A percentile compares a stretch with the other conserved stretches of the same genome.
These are phyloP conservation scores for Ophion ventricosus DNA, from an alignment of 2,888 invertebrate genomes.

Conservation along the genomic window DNA sequence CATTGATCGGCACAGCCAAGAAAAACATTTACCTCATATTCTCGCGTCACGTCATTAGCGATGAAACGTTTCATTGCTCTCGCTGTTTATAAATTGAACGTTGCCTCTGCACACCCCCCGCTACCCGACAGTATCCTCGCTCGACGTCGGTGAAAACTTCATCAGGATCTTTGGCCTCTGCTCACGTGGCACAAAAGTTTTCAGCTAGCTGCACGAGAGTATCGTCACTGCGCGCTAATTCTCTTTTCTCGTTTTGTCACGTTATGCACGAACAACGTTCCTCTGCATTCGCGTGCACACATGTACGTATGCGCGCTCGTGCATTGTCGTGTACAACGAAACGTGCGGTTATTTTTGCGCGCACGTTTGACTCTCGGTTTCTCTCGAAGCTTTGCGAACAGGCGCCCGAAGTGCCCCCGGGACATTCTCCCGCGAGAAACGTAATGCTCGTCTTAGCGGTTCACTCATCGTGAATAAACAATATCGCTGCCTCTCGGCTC, in stretches of 20 bases:
- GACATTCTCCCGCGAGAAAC: conserved; percentile 10
- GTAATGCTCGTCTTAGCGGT: conserved; percentile 20
- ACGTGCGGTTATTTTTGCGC: conserved; percentile 46
- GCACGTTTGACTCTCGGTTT: conserved; percentile 43
- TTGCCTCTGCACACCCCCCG: neutral
- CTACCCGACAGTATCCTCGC: conserved; percentile 4
- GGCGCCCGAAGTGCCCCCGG: conserved; percentile 29
- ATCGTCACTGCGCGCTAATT: neutral
- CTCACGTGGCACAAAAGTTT: conserved; percentile 14
- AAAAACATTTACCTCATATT: conserved; percentile 62
- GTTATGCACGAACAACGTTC: neutral
- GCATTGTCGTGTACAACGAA: conserved; percentile 26
- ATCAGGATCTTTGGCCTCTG: conserved; percentile 10
- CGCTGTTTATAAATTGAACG: conserved; percentile 36
- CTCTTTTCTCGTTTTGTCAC: conserved; percentile 28
- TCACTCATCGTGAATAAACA: conserved; percentile 56
- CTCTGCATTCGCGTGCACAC: neutral
- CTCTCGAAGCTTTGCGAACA: conserved; percentile 39
- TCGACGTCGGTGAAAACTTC: conserved; percentile 41
- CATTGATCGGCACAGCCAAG: conserved; percentile 62
- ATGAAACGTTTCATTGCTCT: conserved; percentile 38
- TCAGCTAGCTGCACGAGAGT: conserved; percentile 48
- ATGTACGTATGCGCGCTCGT: neutral
- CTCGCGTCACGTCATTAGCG: conserved; percentile 25
- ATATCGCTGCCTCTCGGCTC: conserved; percentile 33